These are phyloP conservation scores for Perizoma flavofasciatum DNA, from an alignment of 2,888 invertebrate species.

Conservation along the genomic window DNA sequence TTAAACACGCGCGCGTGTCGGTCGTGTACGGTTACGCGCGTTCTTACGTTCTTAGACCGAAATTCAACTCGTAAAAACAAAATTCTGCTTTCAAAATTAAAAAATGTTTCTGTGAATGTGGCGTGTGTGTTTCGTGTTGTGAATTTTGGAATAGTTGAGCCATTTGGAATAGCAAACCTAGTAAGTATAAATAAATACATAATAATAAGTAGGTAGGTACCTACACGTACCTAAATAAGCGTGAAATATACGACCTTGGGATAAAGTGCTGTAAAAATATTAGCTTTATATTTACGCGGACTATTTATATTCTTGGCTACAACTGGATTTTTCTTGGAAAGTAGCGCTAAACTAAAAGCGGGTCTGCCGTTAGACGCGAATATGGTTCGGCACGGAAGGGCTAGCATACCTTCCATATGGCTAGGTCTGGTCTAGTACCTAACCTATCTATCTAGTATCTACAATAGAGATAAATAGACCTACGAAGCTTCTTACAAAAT, in stretches of 20 bases:
- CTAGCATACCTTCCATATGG: background rate
- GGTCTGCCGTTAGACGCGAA: conserved; percentile 50
- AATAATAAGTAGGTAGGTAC: background rate
- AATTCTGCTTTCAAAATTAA: conserved; percentile 49
- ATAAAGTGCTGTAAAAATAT: conserved; percentile 27
- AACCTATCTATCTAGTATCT: too few relatives aligned
- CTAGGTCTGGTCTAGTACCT: conserved; percentile 2
- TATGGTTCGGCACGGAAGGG: conserved; percentile 37
- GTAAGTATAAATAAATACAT: conserved; percentile 26
- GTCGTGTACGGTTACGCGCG: conserved; percentile 69
- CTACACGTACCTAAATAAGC: too few relatives aligned
- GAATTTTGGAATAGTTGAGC: conserved; percentile 16
- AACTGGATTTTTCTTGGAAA: conserved; percentile 39
- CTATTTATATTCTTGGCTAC: conserved; percentile 30
- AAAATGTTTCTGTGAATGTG: conserved; percentile 39
- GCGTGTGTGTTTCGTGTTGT: conserved; percentile 32
- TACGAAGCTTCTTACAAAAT: too few relatives aligned
- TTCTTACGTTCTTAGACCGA: conserved; percentile 51
- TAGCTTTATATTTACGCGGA: conserved; percentile 24
- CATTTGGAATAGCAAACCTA: conserved; percentile 23
- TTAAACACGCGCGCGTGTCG: conserved; percentile 36
- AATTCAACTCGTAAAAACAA: conserved; percentile 36
- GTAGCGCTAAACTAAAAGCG: conserved; percentile 44
- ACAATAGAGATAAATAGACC: too few relatives aligned
- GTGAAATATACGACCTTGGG: conserved; percentile 37